phyloP scores from a whole-genome alignment of 2,113 vertebrate species.

The Sphyrna mokarran region DNA sequence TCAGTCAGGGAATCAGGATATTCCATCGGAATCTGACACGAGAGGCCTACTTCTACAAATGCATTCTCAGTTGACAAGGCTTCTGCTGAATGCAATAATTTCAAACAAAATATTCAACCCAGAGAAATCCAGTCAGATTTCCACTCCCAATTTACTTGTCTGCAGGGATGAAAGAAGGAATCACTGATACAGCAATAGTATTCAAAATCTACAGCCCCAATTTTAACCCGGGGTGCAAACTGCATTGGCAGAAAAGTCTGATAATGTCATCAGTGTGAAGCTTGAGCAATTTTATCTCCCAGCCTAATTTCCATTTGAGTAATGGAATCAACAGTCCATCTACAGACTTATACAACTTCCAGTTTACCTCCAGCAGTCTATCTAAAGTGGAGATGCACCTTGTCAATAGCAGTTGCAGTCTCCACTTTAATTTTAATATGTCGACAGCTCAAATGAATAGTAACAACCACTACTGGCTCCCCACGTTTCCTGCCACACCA shows the following conservation, averaged over 20 bases:
- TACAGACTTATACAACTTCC: neutral
- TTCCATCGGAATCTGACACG: neutral
- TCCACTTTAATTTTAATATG: neutral
- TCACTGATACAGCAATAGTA: neutral
- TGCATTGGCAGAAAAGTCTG: neutral
- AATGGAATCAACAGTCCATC: neutral
- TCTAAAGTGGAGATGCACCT: neutral
- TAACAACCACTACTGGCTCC: too few relatives aligned
- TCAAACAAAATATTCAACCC: neutral
- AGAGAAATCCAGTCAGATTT: neutral
- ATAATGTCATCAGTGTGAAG: neutral
- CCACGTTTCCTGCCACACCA: too few relatives aligned
- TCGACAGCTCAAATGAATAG: neutral
- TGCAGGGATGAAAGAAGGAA: neutral
- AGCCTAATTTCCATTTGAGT: neutral
- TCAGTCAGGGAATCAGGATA: neutral
- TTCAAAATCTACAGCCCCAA: neutral
- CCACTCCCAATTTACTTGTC: neutral
- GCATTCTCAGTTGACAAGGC: neutral
- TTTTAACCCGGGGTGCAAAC: neutral
- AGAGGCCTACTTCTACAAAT: neutral
- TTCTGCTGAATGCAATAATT: neutral
- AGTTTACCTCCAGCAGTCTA: neutral
- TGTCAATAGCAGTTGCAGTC: neutral
- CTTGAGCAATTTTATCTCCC: neutral